Conservation (phyloP, 2,888 invertebrate genomes). For the Oligia strigilis region DNA sequence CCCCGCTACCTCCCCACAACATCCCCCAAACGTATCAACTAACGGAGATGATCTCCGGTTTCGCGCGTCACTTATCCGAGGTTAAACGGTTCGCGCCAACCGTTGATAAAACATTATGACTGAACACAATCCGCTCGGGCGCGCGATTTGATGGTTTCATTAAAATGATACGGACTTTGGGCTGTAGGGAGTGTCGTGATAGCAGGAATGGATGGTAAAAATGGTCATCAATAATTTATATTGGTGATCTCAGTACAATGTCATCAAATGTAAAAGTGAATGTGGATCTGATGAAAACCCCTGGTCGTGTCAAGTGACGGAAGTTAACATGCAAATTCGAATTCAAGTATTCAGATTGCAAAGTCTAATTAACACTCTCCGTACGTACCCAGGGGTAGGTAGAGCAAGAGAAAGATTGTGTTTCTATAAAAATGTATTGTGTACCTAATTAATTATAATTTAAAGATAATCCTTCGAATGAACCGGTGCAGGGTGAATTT, state of each 20-base stretch:
- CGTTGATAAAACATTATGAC: conserved; percentile 48
- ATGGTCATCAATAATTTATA: not conserved
- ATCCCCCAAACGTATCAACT: conserved; percentile 6
- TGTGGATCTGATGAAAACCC: not conserved
- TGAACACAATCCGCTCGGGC: conserved; percentile 35
- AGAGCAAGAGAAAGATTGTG: not conserved
- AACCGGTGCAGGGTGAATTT: not conserved
- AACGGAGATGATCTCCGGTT: conserved; percentile 58
- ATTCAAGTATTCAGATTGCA: not conserved
- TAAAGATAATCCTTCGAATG: not conserved
- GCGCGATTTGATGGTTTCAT: conserved; percentile 32
- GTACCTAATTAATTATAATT: not conserved
- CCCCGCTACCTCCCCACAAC: conserved; percentile 29
- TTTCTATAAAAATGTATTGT: not conserved
- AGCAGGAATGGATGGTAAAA: conserved; percentile 8
- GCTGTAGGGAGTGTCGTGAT: not conserved
- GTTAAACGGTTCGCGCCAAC: conserved; percentile 61
- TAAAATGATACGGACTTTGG: conserved; percentile 32
- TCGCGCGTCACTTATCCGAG: conserved; percentile 49
- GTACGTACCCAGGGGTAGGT: not conserved
- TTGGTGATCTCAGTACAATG: not conserved
- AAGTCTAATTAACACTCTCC: not conserved
- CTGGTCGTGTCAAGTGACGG: not conserved
- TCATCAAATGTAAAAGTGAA: not conserved
- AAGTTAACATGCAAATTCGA: not conserved